Percentiles rank a stretch among this genome's conserved stretches.
Conservation (phyloP, 2,888 invertebrate species). For the Agonopterix arenella region DNA sequence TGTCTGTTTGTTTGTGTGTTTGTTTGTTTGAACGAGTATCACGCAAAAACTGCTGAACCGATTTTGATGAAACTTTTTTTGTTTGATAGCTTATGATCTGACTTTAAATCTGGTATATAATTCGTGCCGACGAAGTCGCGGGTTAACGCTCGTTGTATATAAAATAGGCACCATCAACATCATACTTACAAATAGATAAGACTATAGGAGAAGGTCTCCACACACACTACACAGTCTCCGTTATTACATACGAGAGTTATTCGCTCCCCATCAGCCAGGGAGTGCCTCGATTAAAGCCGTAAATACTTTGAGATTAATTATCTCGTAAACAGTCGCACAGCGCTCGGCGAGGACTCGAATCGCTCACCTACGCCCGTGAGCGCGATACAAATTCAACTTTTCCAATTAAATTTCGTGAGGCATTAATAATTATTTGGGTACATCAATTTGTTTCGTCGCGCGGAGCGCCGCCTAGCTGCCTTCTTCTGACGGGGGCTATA, state of each 20-base stretch:
- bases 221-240: slow-evolving; percentile 42
- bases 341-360: slow-evolving; percentile 58
- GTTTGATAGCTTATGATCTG: no score
- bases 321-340: slow-evolving; percentile 72
- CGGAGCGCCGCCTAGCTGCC: slow-evolving; percentile 46
- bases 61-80: no score
- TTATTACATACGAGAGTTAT: slow-evolving; percentile 74
- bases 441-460: slow-evolving; percentile 77
- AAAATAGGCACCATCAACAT: no score
- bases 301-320: slow-evolving; percentile 78
- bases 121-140: no score
- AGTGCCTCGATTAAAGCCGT: slow-evolving; percentile 75
- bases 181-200: no score
- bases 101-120: no score
- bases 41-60: no score
- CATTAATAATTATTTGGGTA: slow-evolving; percentile 79
- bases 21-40: no score
- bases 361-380: slow-evolving; percentile 74
- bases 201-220: slow-evolving; percentile 14
- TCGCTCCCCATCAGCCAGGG: slow-evolving; percentile 62
- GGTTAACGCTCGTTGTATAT: no score
- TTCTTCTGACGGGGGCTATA: slow-evolving; percentile 34
- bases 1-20: no score
- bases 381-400: slow-evolving; percentile 78
- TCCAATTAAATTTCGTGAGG: slow-evolving; percentile 79